Evolutionary conservation across 2,113 vertebrate species (phyloP), one percentile per base, ranked within the genome.

Genomic region (Forbesichthys papilliferus): DNA sequence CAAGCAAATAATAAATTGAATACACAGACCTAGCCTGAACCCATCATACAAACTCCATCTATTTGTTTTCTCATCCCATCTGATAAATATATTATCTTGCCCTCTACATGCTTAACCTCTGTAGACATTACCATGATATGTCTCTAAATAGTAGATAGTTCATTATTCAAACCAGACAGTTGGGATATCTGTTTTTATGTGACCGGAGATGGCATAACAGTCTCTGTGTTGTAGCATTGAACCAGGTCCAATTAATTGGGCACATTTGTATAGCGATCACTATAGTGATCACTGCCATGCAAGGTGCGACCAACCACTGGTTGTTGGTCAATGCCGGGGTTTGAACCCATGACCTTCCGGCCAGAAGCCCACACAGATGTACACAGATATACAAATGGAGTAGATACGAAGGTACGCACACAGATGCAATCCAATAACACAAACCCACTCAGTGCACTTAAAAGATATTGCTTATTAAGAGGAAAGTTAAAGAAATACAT

Each of bases 401-500:
- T 2, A n/a, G 36, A 42, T 6, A 42, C 1, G 4, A 16, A 16
- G 16, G 13, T 16, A 16, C 52, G 52, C 48, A 33, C 57, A 57
- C 69, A n/a, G 56, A 63, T 27, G 53, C 48, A 34, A 66, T 48
- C 8, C 47, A 46, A 53, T 48, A 47, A 14, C 63, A 62, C 14
- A 36, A 51, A 57, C 36, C 18, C 42, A 53, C 70, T 77, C 52
- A 60, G 46, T 66, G 53, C 66, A 66, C 74, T 64, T 36, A 69
- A 58, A 64, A 13, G 42, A 77, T 77, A 78, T 74, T 56, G 42
- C 73, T 78, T 74, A 18, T 56, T 56, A 18, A 5, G 16, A 20
- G 54, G 54, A 56, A 20, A 6, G 54, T 9, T 70, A 91, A 89
- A 81, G 81, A 88, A 88, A 71, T 57, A 77, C 20, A 16, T 75